Conservation (phyloP, 2,888 invertebrate species). For the Phortica okadai region DNA sequence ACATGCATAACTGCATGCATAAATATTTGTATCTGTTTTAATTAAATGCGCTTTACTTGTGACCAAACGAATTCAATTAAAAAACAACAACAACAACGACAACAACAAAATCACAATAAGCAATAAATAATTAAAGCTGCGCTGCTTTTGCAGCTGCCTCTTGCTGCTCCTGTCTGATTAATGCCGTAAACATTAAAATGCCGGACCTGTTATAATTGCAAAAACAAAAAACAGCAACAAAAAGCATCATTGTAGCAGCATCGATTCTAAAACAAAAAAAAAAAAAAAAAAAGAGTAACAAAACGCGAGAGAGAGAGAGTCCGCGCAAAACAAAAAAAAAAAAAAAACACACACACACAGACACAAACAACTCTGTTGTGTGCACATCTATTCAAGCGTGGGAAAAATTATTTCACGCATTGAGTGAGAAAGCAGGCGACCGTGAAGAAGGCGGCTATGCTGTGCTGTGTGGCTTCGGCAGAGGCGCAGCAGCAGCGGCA, state of each 20-base stretch:
- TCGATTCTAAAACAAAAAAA: not conserved
- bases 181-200: not conserved
- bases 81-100: conserved; percentile 25
- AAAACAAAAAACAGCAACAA: conserved; percentile 45
- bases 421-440: conserved; percentile 43
- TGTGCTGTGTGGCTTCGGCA: conserved; percentile 55
- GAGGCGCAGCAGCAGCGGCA: conserved; percentile 45
- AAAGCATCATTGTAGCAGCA: not conserved
- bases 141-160: no score
- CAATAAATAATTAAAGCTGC: not conserved
- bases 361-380: conserved; percentile 36
- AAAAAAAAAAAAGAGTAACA: not conserved
- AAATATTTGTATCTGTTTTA: no score
- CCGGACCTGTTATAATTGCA: conserved; percentile 26
- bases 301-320: no score
- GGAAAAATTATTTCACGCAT: conserved; percentile 44
- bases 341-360: conserved; percentile 31
- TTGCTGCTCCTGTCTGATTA: not conserved
- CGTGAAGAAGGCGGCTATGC: conserved; percentile 41
- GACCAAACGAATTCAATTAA: not conserved
- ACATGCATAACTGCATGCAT: no score
- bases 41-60: no score
- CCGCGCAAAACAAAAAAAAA: conserved; percentile 24
- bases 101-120: conserved; percentile 26
- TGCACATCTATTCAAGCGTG: conserved; percentile 24